Percentiles rank a stretch among this genome's conserved stretches.
Evolutionary conservation across 2,113 vertebrate species (phyloP).

Genomic region (Hypomesus transpacificus): DNA sequence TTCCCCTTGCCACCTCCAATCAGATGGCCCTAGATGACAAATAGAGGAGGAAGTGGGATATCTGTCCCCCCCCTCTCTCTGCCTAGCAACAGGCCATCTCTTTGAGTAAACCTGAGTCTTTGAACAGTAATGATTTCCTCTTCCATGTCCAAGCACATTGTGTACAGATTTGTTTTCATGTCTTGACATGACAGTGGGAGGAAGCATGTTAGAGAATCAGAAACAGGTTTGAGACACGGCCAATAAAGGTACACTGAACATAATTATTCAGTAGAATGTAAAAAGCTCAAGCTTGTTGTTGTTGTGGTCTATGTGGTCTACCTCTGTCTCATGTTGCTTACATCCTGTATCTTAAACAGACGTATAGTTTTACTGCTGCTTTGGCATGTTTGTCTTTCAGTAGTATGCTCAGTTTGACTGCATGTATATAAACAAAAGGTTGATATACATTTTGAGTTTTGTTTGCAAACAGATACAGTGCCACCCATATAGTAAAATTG

Average conservation of each 20-base stretch:
- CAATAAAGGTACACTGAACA: too few relatives aligned
- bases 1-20: slow-evolving; percentile 67
- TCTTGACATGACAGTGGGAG: slow-evolving; percentile 43
- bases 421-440: too few relatives aligned
- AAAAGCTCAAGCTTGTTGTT: slow-evolving; percentile 1
- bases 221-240: too few relatives aligned
- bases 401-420: too few relatives aligned
- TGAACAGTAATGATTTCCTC: slow-evolving; percentile 43
- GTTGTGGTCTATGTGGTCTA: slow-evolving; percentile 39
- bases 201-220: too few relatives aligned
- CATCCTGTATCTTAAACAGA: slow-evolving; percentile 32
- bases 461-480: too few relatives aligned
- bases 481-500: too few relatives aligned
- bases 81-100: slow-evolving; percentile 64
- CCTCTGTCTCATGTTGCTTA: slow-evolving; percentile 3
- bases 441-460: too few relatives aligned
- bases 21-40: slow-evolving; percentile 68
- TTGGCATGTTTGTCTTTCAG: not conserved
- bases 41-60: slow-evolving; percentile 63
- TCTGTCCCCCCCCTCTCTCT: slow-evolving; percentile 41
- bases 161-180: slow-evolving; percentile 49
- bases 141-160: slow-evolving; percentile 31
- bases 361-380: too few relatives aligned
- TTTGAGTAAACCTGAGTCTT: slow-evolving; percentile 23
- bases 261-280: too few relatives aligned